A percentile compares a stretch with the other conserved stretches of the same genome.
Evolutionary conservation across 2,888 invertebrate species (phyloP).

Genomic region (Rugalucina vietnamica): DNA sequence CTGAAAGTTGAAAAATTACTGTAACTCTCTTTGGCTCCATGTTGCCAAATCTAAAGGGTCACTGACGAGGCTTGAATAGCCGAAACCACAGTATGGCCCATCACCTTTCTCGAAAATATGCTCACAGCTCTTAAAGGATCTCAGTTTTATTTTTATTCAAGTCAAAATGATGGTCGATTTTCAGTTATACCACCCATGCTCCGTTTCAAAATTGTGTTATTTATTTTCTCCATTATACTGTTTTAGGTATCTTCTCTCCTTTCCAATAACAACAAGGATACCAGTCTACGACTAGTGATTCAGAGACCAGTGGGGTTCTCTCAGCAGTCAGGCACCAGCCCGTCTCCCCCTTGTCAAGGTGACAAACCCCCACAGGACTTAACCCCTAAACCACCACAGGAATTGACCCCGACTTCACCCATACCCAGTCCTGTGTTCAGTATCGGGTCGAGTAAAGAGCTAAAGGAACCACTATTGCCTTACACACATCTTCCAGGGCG

Average conservation of each 20-base stretch:
- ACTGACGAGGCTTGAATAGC: too few relatives aligned
- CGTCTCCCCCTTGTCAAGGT: constrained; percentile 12
- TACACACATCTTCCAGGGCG: constrained; percentile 57
- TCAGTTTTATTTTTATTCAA: too few relatives aligned
- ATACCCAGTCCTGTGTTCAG: neutral
- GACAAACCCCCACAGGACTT: constrained; percentile 13
- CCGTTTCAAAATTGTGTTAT: too few relatives aligned
- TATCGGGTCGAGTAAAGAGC: neutral
- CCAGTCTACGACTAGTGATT: constrained; percentile 63
- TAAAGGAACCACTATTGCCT: neutral
- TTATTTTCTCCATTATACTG: too few relatives aligned
- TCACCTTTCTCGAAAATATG: too few relatives aligned
- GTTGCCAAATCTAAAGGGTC: too few relatives aligned
- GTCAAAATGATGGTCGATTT: too few relatives aligned
- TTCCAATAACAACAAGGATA: constrained; percentile 32
- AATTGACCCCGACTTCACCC: neutral
- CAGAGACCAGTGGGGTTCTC: constrained; percentile 71
- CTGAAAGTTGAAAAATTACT: too few relatives aligned
- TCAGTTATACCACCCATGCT: too few relatives aligned
- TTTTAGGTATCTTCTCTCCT: constrained; percentile 58
- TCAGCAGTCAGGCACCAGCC: constrained; percentile 33
- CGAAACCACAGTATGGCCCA: too few relatives aligned
- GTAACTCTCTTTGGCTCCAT: too few relatives aligned
- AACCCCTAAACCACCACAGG: neutral
- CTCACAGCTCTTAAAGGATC: too few relatives aligned